phyloP scores from a whole-genome alignment of 2,113 vertebrate species.

The Pimephales promelas region DNA sequence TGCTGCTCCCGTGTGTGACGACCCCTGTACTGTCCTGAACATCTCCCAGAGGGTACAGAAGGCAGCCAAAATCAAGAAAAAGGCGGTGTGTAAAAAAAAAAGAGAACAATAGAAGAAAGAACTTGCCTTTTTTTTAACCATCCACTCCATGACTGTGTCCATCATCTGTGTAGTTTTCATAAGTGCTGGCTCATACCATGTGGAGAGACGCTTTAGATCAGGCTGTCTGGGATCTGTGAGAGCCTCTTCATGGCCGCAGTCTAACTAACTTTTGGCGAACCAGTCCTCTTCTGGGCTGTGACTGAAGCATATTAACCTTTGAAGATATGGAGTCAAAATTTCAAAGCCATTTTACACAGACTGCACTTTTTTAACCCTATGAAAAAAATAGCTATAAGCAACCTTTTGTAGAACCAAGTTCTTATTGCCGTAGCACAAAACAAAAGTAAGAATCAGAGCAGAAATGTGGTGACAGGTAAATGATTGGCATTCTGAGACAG shows the following conservation, averaged over 20 bases:
- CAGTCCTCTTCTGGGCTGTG: neutral
- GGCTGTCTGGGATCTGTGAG: slow-evolving; percentile 8
- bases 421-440: neutral
- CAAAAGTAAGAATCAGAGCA: neutral
- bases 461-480: slow-evolving; percentile 24
- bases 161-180: slow-evolving; percentile 29
- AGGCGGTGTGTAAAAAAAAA: slow-evolving; percentile 93
- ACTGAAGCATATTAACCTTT: neutral
- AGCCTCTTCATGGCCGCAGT: neutral
- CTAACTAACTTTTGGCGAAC: neutral
- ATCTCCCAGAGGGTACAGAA: slow-evolving; percentile 98
- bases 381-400: no score
- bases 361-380: neutral
- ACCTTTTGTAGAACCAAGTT: neutral
- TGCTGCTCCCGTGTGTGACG: slow-evolving; percentile 77
- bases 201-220: neutral
- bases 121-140: slow-evolving; percentile 58
- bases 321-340: neutral
- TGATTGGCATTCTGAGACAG: slow-evolving; percentile 52
- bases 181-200: neutral
- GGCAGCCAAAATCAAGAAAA: slow-evolving; percentile 99
- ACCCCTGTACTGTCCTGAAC: slow-evolving; percentile 66
- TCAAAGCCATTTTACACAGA: neutral
- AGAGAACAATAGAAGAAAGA: slow-evolving; percentile 42
- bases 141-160: slow-evolving; percentile 49